Evolutionary conservation across 2,888 invertebrate genomes (phyloP).

Genomic region (Lasioglossum leucozonium): DNA sequence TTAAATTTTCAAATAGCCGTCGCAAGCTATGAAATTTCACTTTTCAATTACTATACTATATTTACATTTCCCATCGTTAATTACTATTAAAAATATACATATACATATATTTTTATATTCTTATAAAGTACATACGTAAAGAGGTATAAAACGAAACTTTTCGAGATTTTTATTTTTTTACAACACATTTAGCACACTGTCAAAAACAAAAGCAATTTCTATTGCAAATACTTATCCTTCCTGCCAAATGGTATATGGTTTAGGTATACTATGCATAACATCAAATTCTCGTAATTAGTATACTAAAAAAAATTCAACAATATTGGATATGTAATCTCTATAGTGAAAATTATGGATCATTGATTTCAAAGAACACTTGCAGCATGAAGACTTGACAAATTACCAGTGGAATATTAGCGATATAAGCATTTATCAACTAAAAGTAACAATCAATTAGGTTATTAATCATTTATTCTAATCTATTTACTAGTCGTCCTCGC

Average conservation of each 20-base stretch:
- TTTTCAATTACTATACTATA: neutral
- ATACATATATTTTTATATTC: neutral
- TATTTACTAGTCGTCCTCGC: neutral
- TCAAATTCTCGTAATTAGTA: slow-evolving; percentile 60
- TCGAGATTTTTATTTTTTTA: slow-evolving; percentile 10
- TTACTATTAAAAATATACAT: neutral
- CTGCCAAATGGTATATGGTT: slow-evolving; percentile 50
- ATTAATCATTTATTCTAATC: slow-evolving; percentile 4
- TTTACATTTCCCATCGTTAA: neutral
- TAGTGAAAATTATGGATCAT: slow-evolving; percentile 17
- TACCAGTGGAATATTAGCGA: slow-evolving; percentile 21
- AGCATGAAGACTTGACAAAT: slow-evolving; percentile 57
- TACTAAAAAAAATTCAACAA: slow-evolving; percentile 12
- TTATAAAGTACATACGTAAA: neutral
- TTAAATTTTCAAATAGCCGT: slow-evolving; percentile 19
- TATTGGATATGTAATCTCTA: slow-evolving; percentile 21
- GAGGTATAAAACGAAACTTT: neutral
- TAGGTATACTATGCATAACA: slow-evolving; percentile 41
- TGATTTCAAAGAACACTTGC: slow-evolving; percentile 25
- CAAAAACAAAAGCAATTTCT: slow-evolving; percentile 63
- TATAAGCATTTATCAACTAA: slow-evolving; percentile 23
- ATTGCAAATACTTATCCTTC: slow-evolving; percentile 40
- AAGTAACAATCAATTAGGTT: slow-evolving; percentile 50
- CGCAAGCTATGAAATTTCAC: neutral
- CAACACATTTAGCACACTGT: slow-evolving; percentile 16